A percentile compares a stretch with the other conserved stretches of the same genome.
These are phyloP conservation scores for Sprattus sprattus DNA, from an alignment of 2,113 vertebrate genomes.

Conservation along the genomic window DNA sequence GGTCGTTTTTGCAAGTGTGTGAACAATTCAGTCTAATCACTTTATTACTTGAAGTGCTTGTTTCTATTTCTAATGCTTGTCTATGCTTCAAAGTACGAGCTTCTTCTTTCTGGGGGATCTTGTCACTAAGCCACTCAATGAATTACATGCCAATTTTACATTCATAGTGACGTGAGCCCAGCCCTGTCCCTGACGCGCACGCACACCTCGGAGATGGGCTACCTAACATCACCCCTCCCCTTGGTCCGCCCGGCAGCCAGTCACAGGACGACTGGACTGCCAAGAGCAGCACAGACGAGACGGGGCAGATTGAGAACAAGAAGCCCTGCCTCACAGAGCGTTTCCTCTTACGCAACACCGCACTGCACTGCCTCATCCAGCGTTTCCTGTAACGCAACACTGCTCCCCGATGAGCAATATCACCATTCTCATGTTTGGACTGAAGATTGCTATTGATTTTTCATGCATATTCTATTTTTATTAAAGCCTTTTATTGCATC, in stretches of 20 bases:
- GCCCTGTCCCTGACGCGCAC: background rate
- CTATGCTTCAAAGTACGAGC: background rate
- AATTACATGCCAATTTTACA: background rate
- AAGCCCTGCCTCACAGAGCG: background rate
- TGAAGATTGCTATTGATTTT: background rate
- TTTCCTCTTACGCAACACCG: background rate
- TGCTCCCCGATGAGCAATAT: background rate
- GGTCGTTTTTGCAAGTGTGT: background rate
- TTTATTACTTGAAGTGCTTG: background rate
- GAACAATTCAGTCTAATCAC: background rate
- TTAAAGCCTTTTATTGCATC: background rate
- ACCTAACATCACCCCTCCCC: slow-evolving; percentile 54
- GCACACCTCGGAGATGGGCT: slow-evolving; percentile 47
- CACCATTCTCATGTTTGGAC: background rate
- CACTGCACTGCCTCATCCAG: background rate
- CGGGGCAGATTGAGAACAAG: background rate
- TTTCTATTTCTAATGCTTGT: background rate
- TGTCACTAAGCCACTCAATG: background rate
- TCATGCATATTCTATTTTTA: background rate
- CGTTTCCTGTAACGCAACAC: background rate
- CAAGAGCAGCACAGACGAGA: background rate
- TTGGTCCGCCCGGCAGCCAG: background rate
- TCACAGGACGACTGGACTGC: background rate
- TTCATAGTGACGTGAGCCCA: background rate
- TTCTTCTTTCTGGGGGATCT: no score